phyloP scores from a whole-genome alignment of 2,888 invertebrate genomes.

The Globia sparganii region DNA sequence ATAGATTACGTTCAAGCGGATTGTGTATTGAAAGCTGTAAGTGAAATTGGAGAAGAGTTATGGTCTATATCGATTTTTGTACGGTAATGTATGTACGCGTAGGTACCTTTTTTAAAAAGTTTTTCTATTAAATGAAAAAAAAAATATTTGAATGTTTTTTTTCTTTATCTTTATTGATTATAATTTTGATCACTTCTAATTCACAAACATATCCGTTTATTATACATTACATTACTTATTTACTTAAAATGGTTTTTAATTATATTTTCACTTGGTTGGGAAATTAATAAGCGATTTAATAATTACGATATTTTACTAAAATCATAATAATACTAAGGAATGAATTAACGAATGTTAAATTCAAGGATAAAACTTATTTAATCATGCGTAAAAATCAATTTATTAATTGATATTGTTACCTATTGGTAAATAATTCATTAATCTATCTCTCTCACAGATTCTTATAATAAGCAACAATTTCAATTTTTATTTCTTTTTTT shows the following conservation, averaged over 20 bases:
- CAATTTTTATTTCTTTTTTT: too few species aligned
- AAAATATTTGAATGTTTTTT: too few species aligned
- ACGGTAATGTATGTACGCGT: too few species aligned
- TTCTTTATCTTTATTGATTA: not conserved
- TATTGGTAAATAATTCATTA: not conserved
- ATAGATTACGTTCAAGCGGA: conserved; percentile 47
- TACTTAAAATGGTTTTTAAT: not conserved
- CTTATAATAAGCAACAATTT: not conserved
- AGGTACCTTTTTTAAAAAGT: not conserved
- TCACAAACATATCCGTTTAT: not conserved
- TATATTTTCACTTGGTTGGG: not conserved
- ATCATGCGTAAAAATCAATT: not conserved
- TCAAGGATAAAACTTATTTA: not conserved
- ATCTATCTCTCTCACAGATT: not conserved
- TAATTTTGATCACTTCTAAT: not conserved
- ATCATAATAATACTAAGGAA: not conserved
- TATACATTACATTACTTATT: not conserved
- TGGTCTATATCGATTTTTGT: not conserved
- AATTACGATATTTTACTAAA: not conserved
- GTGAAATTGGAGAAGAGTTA: conserved; percentile 5
- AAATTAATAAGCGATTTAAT: not conserved
- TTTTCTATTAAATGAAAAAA: not conserved
- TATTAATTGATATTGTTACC: not conserved
- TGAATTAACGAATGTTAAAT: not conserved
- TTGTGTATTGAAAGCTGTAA: conserved; percentile 40